Percentiles rank a stretch among this genome's conserved stretches.
Evolutionary conservation across 2,797 vertebrate species (phyloP).

Genomic region (Cyprinella venusta): DNA sequence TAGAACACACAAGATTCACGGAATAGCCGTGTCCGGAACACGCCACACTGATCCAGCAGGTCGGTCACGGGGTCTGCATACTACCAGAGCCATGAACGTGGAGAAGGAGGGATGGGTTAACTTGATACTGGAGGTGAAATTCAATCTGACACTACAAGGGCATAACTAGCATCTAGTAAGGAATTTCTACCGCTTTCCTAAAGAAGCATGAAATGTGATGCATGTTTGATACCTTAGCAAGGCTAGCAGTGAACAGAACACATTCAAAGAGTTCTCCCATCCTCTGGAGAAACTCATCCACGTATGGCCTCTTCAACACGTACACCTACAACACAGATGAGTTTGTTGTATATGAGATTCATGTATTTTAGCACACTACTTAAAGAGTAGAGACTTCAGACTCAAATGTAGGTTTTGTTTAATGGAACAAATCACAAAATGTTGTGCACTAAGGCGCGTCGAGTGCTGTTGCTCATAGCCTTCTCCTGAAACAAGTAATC

Average conservation of each 20-base stretch:
- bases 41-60: slow-evolving; percentile 84
- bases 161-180: slow-evolving; percentile 28
- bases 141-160: neutral
- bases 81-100: slow-evolving; percentile 64
- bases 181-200: neutral
- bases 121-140: neutral
- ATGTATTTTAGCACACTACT: neutral
- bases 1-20: slow-evolving; percentile 94
- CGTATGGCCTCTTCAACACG: slow-evolving; percentile 90
- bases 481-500: slow-evolving; percentile 97
- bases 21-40: slow-evolving; percentile 87
- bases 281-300: slow-evolving; percentile 88
- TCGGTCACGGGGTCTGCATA: slow-evolving; percentile 93
- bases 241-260: slow-evolving; percentile 88
- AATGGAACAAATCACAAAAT: neutral
- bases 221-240: slow-evolving; percentile 85
- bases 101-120: slow-evolving; percentile 33
- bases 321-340: slow-evolving; percentile 80
- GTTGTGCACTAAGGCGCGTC: neutral
- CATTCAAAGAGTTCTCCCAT: slow-evolving; percentile 92
- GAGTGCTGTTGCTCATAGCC: slow-evolving; percentile 69
- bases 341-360: neutral
- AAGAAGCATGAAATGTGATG: neutral
- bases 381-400: neutral
- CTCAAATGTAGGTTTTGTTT: neutral